These are phyloP conservation scores for Drosophila navojoa DNA, from an alignment of 1,140 invertebrate species.

Conservation along the genomic window DNA sequence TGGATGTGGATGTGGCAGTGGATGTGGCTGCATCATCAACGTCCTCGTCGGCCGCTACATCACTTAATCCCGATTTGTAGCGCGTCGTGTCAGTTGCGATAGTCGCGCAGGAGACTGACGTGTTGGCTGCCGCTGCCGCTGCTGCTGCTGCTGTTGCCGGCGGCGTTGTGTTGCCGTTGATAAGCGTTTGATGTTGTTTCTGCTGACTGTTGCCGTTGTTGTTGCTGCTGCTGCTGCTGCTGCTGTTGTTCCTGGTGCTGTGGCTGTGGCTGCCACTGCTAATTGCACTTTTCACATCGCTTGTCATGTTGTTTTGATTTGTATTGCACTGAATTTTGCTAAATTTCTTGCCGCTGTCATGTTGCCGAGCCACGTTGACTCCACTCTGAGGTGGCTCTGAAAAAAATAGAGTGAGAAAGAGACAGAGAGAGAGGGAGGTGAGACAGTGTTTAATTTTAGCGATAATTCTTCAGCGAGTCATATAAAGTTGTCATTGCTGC, in stretches of 20 bases:
- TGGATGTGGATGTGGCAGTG: conserved; percentile 1
- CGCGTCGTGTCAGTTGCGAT: conserved; percentile 75
- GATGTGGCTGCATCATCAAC: conserved; percentile 59
- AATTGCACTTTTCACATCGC: conserved; percentile 82
- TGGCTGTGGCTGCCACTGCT: conserved; percentile 53
- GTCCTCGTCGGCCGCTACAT: conserved; percentile 66
- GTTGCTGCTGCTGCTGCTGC: conserved; percentile 29
- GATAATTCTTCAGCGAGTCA: conserved; percentile 38
- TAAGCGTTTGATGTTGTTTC: conserved; percentile 63
- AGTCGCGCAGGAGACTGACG: conserved; percentile 54
- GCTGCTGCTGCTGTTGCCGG: conserved; percentile 12
- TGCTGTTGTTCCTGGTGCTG: conserved; percentile 8
- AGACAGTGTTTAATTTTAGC: conserved; percentile 37
- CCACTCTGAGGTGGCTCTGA: conserved; percentile 58
- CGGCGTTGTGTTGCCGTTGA: conserved; percentile 62
- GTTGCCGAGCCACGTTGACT: conserved; percentile 48
- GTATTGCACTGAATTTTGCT: conserved; percentile 77
- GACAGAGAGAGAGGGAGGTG: neutral
- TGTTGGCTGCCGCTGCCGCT: conserved; percentile 44
- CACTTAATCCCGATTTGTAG: conserved; percentile 83
- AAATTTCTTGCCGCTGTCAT: conserved; percentile 73
- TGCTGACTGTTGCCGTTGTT: conserved; percentile 24
- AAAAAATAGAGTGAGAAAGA: conserved; percentile 33
- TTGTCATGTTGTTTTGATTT: conserved; percentile 82
- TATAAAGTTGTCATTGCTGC: conserved; percentile 63